phyloP scores from a whole-genome alignment of 2,888 invertebrate genomes.

The Meganola albula region DNA sequence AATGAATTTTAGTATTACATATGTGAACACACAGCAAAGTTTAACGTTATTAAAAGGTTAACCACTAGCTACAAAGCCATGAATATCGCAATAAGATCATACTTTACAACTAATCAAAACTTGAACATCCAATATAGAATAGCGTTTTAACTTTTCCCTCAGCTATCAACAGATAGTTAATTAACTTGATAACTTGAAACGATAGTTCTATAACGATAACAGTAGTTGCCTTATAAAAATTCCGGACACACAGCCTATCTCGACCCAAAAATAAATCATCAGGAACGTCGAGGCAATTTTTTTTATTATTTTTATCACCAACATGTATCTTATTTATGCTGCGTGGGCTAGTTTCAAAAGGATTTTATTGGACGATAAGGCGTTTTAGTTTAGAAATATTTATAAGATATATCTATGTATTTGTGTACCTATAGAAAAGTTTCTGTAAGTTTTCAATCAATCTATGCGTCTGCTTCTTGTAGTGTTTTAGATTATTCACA shows the following conservation, averaged over 20 bases:
- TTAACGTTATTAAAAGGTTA: no score
- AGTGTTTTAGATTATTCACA: no score
- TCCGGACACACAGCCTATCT: constrained; percentile 15
- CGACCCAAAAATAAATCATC: constrained; percentile 17
- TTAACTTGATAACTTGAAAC: constrained; percentile 10
- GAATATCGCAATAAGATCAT: no score
- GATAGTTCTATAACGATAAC: constrained; percentile 6
- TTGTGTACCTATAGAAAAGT: no score
- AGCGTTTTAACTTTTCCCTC: constrained; percentile 9
- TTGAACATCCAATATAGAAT: not conserved
- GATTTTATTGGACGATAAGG: not conserved
- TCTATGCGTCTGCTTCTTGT: no score
- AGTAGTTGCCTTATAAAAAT: constrained; percentile 13
- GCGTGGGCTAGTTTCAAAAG: constrained; percentile 1
- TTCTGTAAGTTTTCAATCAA: no score
- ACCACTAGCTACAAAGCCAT: no score
- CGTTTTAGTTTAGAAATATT: not conserved
- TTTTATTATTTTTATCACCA: constrained; percentile 14
- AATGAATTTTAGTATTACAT: no score
- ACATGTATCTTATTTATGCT: constrained; percentile 17
- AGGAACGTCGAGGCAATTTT: constrained; percentile 12
- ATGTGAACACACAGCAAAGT: no score
- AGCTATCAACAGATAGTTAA: constrained; percentile 6
- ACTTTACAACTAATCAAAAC: constrained; percentile 4
- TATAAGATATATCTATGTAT: no score